Evolutionary conservation across 2,113 vertebrate species (phyloP).

Genomic region (Poeciliopsis occidentalis): DNA sequence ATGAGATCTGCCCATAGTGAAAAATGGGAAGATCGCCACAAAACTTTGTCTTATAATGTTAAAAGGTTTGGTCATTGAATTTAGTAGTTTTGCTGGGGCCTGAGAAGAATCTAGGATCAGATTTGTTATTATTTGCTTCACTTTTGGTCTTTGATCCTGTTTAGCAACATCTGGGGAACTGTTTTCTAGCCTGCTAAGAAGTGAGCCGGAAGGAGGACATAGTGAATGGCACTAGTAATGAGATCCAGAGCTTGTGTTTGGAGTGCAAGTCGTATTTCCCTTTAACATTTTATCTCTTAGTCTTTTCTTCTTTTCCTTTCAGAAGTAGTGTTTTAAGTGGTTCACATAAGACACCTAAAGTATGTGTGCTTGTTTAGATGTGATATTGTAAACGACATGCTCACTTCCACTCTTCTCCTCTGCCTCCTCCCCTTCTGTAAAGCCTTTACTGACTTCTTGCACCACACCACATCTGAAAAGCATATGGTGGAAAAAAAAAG

Average conservation of each 20-base stretch:
- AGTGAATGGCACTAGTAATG: too few species aligned
- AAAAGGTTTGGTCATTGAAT: neutral
- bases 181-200: too few species aligned
- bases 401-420: constrained; percentile 5
- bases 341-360: neutral
- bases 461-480: constrained; percentile 78
- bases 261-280: constrained; percentile 22
- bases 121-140: constrained; percentile 30
- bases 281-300: constrained; percentile 10
- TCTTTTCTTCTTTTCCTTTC: constrained; percentile 20
- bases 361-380: constrained; percentile 1
- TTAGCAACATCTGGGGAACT: constrained; percentile 58
- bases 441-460: constrained; percentile 48
- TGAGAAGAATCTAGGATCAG: neutral
- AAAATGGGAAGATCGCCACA: neutral
- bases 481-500: constrained; percentile 74
- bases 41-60: neutral
- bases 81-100: neutral
- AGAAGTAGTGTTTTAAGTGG: constrained; percentile 8
- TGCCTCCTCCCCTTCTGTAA: too few species aligned
- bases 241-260: constrained; percentile 74
- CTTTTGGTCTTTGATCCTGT: constrained; percentile 54
- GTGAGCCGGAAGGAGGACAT: too few species aligned
- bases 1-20: neutral
- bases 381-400: constrained; percentile 17